These are phyloP conservation scores for Sisor rabdophorus DNA, from an alignment of 2,113 vertebrate genomes.

Conservation along the genomic window DNA sequence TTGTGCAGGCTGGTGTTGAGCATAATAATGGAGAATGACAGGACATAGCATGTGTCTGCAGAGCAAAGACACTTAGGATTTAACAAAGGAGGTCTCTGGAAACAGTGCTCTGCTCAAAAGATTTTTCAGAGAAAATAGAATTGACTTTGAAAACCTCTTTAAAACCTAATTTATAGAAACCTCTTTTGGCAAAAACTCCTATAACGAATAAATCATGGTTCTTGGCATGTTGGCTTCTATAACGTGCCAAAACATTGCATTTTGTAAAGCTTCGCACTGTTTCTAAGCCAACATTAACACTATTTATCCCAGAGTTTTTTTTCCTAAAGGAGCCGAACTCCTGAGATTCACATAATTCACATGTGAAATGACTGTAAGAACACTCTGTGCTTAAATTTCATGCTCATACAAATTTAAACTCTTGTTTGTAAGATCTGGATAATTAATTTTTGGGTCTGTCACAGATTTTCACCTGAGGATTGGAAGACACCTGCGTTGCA, in stretches of 20 bases:
- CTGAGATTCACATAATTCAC: conserved; percentile 5
- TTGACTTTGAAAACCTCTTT: neutral
- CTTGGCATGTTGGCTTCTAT: neutral
- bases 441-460: neutral
- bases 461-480: conserved; percentile 82
- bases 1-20: conserved; percentile 97
- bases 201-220: conserved; percentile 61
- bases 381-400: conserved; percentile 3
- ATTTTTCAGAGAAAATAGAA: neutral
- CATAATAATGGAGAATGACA: conserved; percentile 97
- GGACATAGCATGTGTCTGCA: conserved; percentile 93
- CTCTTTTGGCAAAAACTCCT: conserved; percentile 6
- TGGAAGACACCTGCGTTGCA: conserved; percentile 97
- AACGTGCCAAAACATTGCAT: conserved; percentile 9
- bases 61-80: conserved; percentile 17
- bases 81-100: neutral
- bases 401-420: neutral
- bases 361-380: neutral
- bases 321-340: neutral
- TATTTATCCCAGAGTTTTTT: conserved; percentile 9
- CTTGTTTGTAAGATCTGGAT: neutral
- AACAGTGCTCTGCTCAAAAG: neutral
- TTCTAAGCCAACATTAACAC: conserved; percentile 15
- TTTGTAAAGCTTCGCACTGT: conserved; percentile 15
- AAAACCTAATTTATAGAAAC: conserved; percentile 16